phyloP scores from a whole-genome alignment of 2,113 vertebrate species.

The Apodemus sylvaticus region DNA sequence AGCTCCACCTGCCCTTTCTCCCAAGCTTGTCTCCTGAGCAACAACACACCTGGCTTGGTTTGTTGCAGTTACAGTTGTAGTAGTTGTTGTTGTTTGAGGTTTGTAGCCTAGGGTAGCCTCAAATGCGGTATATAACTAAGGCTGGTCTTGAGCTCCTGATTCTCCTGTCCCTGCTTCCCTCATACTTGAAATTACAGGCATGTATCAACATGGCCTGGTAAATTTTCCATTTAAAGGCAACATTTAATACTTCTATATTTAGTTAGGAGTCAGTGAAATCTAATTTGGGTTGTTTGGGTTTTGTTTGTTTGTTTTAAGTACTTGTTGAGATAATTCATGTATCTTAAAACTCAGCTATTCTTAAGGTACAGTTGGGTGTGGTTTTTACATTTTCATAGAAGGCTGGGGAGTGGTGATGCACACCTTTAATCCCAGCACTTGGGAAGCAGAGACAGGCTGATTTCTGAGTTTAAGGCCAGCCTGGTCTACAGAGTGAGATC shows the following conservation, averaged over 20 bases:
- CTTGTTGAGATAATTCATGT: neutral
- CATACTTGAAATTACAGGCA: neutral
- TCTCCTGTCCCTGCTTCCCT: neutral
- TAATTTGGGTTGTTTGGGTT: neutral
- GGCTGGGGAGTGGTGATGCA: no score
- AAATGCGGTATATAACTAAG: neutral
- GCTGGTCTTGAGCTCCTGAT: neutral
- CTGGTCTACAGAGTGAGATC: no score
- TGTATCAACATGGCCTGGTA: neutral
- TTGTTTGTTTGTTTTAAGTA: neutral
- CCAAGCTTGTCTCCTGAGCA: neutral
- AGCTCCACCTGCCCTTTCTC: neutral
- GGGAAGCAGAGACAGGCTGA: no score
- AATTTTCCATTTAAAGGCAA: neutral
- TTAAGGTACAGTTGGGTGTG: neutral
- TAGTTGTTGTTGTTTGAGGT: neutral
- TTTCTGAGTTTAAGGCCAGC: no score
- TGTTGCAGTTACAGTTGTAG: neutral
- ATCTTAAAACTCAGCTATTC: neutral
- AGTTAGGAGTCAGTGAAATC: neutral
- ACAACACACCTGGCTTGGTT: neutral
- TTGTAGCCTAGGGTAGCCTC: neutral
- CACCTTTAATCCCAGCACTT: no score
- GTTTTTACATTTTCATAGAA: conserved; percentile 6
- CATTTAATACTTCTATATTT: neutral